Percentiles rank a stretch among this genome's conserved stretches.
These are phyloP conservation scores for Esox masquinongy DNA, from an alignment of 2,797 vertebrate species.

Conservation along the genomic window DNA sequence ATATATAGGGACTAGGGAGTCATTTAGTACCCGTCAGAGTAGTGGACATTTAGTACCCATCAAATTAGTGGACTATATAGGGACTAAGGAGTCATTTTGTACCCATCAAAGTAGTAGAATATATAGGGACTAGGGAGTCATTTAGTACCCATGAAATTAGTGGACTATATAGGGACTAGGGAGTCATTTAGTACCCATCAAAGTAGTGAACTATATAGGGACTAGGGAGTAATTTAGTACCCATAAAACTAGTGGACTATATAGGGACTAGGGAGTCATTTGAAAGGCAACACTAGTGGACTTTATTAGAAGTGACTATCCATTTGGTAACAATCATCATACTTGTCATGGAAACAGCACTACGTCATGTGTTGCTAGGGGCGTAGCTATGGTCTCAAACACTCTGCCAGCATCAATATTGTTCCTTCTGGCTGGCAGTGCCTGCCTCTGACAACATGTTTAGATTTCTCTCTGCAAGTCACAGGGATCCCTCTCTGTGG, in stretches of 20 bases:
- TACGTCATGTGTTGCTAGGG: constrained; percentile 70
- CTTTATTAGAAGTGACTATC: constrained; percentile 77
- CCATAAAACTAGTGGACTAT: neutral
- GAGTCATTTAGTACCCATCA: no score
- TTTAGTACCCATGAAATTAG: no score
- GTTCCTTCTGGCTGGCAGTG: constrained; percentile 64
- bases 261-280: neutral
- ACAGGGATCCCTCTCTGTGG: constrained; percentile 28
- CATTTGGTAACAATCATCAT: constrained; percentile 84
- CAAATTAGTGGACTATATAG: no score
- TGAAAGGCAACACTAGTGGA: constrained; percentile 1
- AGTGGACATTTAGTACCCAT: no score
- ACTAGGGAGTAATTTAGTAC: no score
- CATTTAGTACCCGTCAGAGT: no score
- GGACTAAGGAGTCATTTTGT: no score
- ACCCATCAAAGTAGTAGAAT: no score
- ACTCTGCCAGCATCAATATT: constrained; percentile 78
- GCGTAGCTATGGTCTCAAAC: constrained; percentile 57
- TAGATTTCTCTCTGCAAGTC: constrained; percentile 48
- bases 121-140: no score
- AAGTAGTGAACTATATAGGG: no score
- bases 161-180: no score
- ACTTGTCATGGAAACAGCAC: constrained; percentile 80
- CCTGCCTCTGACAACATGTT: constrained; percentile 60
- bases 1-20: no score